A percentile compares a stretch with the other conserved stretches of the same genome.
phyloP scores from a whole-genome alignment of 2,113 vertebrate genomes.

The Rhinichthys klamathensis region DNA sequence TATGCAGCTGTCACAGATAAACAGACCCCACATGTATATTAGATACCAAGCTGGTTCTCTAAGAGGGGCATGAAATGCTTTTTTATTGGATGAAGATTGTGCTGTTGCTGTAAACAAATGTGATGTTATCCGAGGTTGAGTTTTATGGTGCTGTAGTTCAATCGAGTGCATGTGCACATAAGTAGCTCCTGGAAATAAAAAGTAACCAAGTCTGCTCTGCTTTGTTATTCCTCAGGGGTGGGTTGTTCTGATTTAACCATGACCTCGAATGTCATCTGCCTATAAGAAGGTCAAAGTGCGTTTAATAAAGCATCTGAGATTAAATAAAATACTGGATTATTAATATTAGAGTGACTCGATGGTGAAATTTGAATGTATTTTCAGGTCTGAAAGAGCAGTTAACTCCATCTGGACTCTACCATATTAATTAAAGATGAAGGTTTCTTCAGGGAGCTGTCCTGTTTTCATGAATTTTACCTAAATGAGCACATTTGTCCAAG shows the following conservation, averaged over 20 bases:
- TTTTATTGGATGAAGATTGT: not conserved
- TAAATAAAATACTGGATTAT: not conserved
- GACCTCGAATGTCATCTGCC: not conserved
- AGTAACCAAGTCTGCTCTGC: not conserved
- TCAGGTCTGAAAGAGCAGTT: conserved; percentile 3
- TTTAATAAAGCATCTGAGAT: not conserved
- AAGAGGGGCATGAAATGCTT: not conserved
- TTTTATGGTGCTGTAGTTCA: conserved; percentile 1
- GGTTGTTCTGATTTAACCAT: not conserved
- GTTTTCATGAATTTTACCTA: conserved; percentile 37
- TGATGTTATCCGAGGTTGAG: conserved; percentile 9
- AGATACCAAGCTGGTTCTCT: not conserved
- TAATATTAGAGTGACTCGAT: not conserved
- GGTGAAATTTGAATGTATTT: not conserved
- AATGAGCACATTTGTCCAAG: conserved; percentile 13
- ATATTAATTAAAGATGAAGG: conserved; percentile 53
- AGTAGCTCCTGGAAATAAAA: not conserved
- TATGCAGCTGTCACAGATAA: conserved; percentile 25
- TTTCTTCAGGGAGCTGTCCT: conserved; percentile 17
- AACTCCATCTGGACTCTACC: not conserved
- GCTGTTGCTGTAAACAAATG: not conserved
- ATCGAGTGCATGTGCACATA: not conserved
- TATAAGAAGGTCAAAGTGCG: conserved; percentile 4
- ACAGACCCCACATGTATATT: conserved; percentile 6
- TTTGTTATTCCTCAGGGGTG: not conserved